Percentiles rank a stretch among this genome's conserved stretches.
Evolutionary conservation across 2,888 invertebrate species (phyloP).

Genomic region (Autographa pulchrina): DNA sequence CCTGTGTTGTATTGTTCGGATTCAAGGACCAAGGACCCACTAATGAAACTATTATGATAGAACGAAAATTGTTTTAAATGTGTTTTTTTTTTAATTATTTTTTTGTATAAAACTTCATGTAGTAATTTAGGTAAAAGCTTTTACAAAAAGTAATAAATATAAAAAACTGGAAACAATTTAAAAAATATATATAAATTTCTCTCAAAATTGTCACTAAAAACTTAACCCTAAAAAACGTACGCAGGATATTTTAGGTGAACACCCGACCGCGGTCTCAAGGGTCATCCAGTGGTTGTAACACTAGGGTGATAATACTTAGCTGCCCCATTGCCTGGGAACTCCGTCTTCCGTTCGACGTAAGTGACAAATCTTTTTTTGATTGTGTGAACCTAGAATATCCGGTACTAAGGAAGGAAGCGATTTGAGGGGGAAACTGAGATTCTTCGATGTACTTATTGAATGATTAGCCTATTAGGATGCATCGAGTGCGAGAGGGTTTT

Average conservation of each 20-base stretch:
- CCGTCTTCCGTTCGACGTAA: conserved; percentile 75
- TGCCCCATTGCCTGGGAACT: conserved; percentile 81
- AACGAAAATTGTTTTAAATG: conserved; percentile 10
- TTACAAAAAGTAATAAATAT: no score
- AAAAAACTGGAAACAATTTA: no score
- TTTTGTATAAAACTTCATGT: neutral
- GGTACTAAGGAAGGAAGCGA: conserved; percentile 64
- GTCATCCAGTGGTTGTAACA: conserved; percentile 78
- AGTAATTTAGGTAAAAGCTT: neutral
- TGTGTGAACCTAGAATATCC: conserved; percentile 81
- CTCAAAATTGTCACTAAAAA: neutral
- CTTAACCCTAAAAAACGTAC: neutral
- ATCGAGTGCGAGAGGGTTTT: conserved; percentile 2
- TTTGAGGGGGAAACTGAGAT: conserved; percentile 51
- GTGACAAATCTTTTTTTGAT: conserved; percentile 89
- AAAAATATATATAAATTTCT: neutral
- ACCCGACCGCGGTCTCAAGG: conserved; percentile 67
- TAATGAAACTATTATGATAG: conserved; percentile 27
- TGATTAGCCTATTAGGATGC: conserved; percentile 36
- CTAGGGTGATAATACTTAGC: conserved; percentile 80
- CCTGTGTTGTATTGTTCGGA: conserved; percentile 76
- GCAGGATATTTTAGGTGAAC: conserved; percentile 14
- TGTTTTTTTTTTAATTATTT: neutral
- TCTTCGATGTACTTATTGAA: conserved; percentile 28
- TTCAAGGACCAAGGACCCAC: conserved; percentile 53